Percentiles rank a stretch among this genome's conserved stretches.
phyloP scores from a whole-genome alignment of 2,113 vertebrate species.

The Tenrec ecaudatus region DNA sequence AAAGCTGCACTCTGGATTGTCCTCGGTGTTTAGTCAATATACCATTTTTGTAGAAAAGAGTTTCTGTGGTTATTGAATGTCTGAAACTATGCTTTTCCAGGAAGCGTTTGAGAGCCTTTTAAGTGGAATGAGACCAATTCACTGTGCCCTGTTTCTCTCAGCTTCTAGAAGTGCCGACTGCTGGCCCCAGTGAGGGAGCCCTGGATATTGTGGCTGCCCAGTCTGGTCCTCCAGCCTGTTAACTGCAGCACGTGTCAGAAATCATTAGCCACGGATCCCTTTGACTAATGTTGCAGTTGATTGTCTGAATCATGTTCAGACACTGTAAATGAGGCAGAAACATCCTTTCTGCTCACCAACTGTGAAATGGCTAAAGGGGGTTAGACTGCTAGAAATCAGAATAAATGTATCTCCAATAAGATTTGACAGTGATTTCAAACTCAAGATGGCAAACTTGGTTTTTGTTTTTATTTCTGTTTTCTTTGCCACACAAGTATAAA shows the following conservation, averaged over 20 bases:
- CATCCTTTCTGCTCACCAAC: slow-evolving; percentile 91
- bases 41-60: not conserved
- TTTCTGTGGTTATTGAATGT: not conserved
- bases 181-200: slow-evolving; percentile 81
- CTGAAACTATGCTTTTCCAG: slow-evolving; percentile 27
- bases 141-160: slow-evolving; percentile 76
- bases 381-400: slow-evolving; percentile 87
- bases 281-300: slow-evolving; percentile 95
- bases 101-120: slow-evolving; percentile 45
- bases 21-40: not conserved
- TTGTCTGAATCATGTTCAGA: slow-evolving; percentile 92
- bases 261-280: slow-evolving; percentile 90
- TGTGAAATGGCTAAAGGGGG: slow-evolving; percentile 85
- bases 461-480: slow-evolving; percentile 16
- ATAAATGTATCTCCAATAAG: slow-evolving; percentile 85
- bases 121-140: not conserved
- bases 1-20: not conserved
- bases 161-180: slow-evolving; percentile 76
- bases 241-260: slow-evolving; percentile 91
- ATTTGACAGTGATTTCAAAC: slow-evolving; percentile 83
- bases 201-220: slow-evolving; percentile 82
- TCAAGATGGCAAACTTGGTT: slow-evolving; percentile 72
- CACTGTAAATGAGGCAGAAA: slow-evolving; percentile 91
- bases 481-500: slow-evolving; percentile 72
- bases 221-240: slow-evolving; percentile 87